A percentile compares a stretch with the other conserved stretches of the same genome.
phyloP scores from a whole-genome alignment of 1,140 invertebrate genomes.

The Episyrphus balteatus region DNA sequence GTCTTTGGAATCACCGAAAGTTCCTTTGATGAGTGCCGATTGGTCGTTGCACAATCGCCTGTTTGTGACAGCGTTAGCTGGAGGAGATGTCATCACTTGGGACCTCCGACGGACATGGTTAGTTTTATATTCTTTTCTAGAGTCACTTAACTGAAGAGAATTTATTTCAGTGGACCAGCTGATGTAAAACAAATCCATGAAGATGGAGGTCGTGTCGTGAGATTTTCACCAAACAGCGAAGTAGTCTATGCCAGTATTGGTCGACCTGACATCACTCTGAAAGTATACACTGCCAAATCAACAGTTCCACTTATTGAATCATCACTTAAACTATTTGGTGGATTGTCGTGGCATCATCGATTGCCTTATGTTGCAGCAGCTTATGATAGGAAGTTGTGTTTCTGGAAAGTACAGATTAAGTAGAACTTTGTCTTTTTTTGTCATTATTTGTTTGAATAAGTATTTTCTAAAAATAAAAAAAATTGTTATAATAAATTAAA shows the following conservation, averaged over 20 bases:
- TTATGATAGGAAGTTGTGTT: conserved; percentile 47
- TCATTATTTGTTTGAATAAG: too few relatives aligned
- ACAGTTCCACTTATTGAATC: conserved; percentile 43
- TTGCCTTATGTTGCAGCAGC: conserved; percentile 49
- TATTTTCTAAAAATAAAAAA: too few relatives aligned
- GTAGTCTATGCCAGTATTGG: conserved; percentile 46
- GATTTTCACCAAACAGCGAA: conserved; percentile 44
- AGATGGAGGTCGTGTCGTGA: conserved; percentile 44
- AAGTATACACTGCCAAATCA: conserved; percentile 46
- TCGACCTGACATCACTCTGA: conserved; percentile 45
- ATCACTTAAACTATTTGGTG: conserved; percentile 42
- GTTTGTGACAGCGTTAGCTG: conserved; percentile 47
- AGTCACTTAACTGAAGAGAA: neutral
- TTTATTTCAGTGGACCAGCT: conserved; percentile 40
- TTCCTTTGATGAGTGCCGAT: conserved; percentile 54
- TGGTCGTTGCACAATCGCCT: conserved; percentile 54
- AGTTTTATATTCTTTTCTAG: conserved; percentile 3
- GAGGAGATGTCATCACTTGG: conserved; percentile 52
- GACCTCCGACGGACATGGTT: conserved; percentile 49
- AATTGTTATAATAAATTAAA: too few relatives aligned
- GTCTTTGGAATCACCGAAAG: conserved; percentile 53
- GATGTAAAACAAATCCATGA: conserved; percentile 44
- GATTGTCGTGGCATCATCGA: conserved; percentile 50
- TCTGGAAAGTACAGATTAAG: conserved; percentile 51
- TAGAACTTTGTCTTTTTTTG: conserved; percentile 25